Base-by-base conservation (phyloP, 2,797 vertebrate genomes). In the Enteromius fasciolatus region DNA sequence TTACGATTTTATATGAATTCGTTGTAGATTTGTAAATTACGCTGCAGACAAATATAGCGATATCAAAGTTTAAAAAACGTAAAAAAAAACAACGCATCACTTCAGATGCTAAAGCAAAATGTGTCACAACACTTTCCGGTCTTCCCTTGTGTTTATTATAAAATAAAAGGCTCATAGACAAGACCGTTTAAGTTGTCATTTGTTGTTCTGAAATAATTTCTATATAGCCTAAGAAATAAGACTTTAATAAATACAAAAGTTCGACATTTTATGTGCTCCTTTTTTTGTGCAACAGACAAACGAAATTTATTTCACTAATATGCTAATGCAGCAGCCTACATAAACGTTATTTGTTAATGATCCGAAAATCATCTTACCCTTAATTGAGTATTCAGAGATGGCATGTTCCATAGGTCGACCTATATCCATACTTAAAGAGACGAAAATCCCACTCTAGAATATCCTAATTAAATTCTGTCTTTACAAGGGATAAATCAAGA, bases 321-420 rank as follows among this genome's bases (percentile, higher is more conserved):
- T 10, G 4, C 18, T 5, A 59, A 25, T 18, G 25, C 15, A 28
- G 23, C 39, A 17, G n/a, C 14, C n/a, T 25, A 41, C 25, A 14
- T 8, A n/a, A 44, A 25, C 25, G 20, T 20, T 10, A n/a, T 50
- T 81, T 46, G 14, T 25, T 25, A 5, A 36, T 20, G 18, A 18
- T 11, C 23, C 17, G 33, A 23, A 57, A 76, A 46, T 54, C n/a
- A 7, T 54, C 80, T 82, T 82, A 82, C 80, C 80, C 44, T 66
- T 67, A 76, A 67, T 18, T 41, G 23, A 33, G n/a, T 66, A 7
- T 67, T 66, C 46, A 31, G 33, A 39, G 63, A 82, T 66, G 61
- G 48, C 80, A 82, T 82, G 63, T 76, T 68, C 36, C 61, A 76
- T 67, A 59, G 0, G 18, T 75, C 48, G 36, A 39, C 48, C 36